Evolutionary conservation across 2,797 vertebrate species (phyloP).

Genomic region (Fratercula arctica): DNA sequence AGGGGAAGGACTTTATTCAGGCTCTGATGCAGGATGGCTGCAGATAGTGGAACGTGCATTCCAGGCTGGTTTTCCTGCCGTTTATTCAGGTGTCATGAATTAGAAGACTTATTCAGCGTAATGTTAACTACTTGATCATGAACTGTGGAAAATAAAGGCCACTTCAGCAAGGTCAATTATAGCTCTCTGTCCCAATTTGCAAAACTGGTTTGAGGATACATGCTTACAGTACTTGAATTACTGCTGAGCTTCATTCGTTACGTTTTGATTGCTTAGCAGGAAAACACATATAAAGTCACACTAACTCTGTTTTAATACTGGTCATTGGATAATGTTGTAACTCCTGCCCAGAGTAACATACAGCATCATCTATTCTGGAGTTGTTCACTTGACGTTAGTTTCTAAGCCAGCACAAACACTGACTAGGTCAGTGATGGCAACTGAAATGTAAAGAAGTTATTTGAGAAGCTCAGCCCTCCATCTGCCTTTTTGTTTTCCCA

Average conservation of each 20-base stretch:
- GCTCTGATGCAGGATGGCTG: not conserved
- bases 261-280: not conserved
- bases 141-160: constrained; percentile 10
- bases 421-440: not conserved
- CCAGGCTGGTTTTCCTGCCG: not conserved
- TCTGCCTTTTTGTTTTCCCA: constrained; percentile 11
- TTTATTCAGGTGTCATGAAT: constrained; percentile 17
- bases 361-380: not conserved
- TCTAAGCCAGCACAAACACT: not conserved
- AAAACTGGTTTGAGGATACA: not conserved
- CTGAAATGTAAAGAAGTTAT: not conserved
- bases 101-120: not conserved
- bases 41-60: not conserved
- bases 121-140: not conserved
- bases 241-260: not conserved
- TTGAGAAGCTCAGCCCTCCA: not conserved
- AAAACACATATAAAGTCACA: not conserved
- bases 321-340: not conserved
- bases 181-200: not conserved
- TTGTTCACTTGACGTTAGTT: not conserved
- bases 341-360: not conserved
- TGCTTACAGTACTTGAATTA: not conserved
- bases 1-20: not conserved
- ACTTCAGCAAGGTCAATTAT: not conserved
- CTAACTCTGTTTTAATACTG: not conserved